These are phyloP conservation scores for Intoshia linei DNA, from an alignment of 1,140 invertebrate species.

Conservation along the genomic window DNA sequence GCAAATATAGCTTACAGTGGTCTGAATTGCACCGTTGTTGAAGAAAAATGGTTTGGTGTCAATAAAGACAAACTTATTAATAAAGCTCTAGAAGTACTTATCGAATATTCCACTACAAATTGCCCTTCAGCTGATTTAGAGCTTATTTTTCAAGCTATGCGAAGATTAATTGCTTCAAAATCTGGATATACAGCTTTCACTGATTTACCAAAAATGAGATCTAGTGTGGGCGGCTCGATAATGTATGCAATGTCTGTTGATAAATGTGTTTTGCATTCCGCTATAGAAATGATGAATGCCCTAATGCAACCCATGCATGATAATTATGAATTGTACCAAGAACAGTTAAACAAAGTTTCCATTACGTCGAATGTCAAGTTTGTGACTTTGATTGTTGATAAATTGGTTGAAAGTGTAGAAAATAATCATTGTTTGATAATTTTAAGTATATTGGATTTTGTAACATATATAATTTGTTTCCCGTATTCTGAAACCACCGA, in stretches of 20 bases:
- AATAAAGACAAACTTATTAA: constrained; percentile 86
- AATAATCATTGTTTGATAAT: neutral
- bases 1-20: constrained; percentile 87
- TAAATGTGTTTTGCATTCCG: constrained; percentile 61
- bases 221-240: neutral
- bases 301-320: constrained; percentile 90
- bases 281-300: constrained; percentile 76
- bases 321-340: constrained; percentile 60
- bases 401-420: too few species aligned
- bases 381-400: too few species aligned
- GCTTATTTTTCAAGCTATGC: constrained; percentile 55
- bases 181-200: constrained; percentile 84
- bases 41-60: constrained; percentile 78
- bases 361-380: constrained; percentile 62
- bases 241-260: too few species aligned
- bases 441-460: constrained; percentile 65
- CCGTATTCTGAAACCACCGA: constrained; percentile 96
- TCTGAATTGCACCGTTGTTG: constrained; percentile 62
- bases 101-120: constrained; percentile 30
- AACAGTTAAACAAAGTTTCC: constrained; percentile 83
- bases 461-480: constrained; percentile 87
- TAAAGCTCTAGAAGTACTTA: constrained; percentile 37
- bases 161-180: constrained; percentile 70
- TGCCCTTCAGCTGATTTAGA: constrained; percentile 33
- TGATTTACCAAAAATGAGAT: constrained; percentile 43